Conservation (phyloP, 1,140 invertebrate genomes). For the Ooceraea biroi region DNA sequence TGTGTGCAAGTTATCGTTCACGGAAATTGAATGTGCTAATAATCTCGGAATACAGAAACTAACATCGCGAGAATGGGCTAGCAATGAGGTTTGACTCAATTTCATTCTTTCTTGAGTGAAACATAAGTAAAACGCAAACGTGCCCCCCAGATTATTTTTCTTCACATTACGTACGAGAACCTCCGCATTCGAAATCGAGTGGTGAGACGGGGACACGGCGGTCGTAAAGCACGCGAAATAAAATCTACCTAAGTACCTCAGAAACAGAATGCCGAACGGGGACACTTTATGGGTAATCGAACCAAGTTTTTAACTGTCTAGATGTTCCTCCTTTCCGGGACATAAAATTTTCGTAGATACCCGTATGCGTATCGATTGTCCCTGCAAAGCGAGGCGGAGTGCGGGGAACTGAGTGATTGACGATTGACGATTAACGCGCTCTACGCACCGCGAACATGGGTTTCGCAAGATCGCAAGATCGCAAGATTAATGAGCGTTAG, state of each 20-base stretch:
- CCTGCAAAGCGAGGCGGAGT: neutral
- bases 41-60: too few relatives aligned
- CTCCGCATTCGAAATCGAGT: conserved; percentile 33
- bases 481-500: conserved; percentile 45
- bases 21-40: too few relatives aligned
- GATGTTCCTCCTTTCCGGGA: conserved; percentile 71
- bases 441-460: conserved; percentile 16
- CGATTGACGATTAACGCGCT: conserved; percentile 44
- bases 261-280: conserved; percentile 77
- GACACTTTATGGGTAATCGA: conserved; percentile 78
- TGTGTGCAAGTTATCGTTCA: too few relatives aligned
- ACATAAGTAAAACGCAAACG: neutral
- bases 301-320: conserved; percentile 78
- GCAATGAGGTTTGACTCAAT: too few relatives aligned
- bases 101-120: too few relatives aligned
- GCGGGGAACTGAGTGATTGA: conserved; percentile 23
- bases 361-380: conserved; percentile 40
- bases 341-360: conserved; percentile 74
- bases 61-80: too few relatives aligned
- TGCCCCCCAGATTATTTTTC: neutral
- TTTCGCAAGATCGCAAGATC: conserved; percentile 37
- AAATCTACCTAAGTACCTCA: conserved; percentile 74
- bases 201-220: conserved; percentile 49
- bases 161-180: conserved; percentile 24
- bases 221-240: conserved; percentile 75